Conservation (phyloP, 2,888 invertebrate genomes). For the Lasioglossum lativentre region DNA sequence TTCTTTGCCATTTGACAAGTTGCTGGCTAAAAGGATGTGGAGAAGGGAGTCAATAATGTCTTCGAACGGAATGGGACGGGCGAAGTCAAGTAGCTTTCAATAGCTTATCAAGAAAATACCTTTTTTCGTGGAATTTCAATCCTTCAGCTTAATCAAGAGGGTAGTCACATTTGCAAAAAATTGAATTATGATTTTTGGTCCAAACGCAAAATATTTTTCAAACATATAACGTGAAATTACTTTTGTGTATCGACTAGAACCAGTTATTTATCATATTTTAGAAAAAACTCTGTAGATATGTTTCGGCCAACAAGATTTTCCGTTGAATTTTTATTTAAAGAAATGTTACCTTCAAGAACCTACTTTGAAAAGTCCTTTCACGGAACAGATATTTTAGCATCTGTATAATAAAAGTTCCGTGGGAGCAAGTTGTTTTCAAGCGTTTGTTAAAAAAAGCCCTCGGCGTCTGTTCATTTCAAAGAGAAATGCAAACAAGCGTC, state of each 20-base stretch:
- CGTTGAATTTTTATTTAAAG: not conserved
- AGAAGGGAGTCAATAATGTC: not conserved
- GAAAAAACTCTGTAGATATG: not conserved
- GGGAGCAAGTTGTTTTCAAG: not conserved
- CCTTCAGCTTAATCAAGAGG: not conserved
- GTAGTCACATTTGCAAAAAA: not conserved
- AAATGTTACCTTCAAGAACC: not conserved
- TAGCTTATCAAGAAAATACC: not conserved
- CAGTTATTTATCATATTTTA: not conserved
- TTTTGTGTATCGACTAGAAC: too few species aligned
- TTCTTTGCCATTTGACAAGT: not conserved
- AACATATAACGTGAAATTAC: not conserved
- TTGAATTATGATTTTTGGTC: not conserved
- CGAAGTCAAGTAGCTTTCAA: not conserved
- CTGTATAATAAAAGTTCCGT: not conserved
- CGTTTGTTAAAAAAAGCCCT: not conserved
- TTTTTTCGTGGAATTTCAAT: not conserved
- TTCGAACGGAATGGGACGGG: not conserved
- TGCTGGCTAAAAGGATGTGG: not conserved
- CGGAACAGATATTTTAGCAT: not conserved
- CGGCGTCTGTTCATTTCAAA: not conserved
- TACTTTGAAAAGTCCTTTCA: not conserved
- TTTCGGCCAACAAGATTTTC: not conserved
- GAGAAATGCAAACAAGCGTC: not conserved
- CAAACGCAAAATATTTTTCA: not conserved